Percentiles rank a stretch among this genome's conserved stretches.
Conservation (phyloP, 1,140 invertebrate genomes). For the Drosophila kurseongensis region DNA sequence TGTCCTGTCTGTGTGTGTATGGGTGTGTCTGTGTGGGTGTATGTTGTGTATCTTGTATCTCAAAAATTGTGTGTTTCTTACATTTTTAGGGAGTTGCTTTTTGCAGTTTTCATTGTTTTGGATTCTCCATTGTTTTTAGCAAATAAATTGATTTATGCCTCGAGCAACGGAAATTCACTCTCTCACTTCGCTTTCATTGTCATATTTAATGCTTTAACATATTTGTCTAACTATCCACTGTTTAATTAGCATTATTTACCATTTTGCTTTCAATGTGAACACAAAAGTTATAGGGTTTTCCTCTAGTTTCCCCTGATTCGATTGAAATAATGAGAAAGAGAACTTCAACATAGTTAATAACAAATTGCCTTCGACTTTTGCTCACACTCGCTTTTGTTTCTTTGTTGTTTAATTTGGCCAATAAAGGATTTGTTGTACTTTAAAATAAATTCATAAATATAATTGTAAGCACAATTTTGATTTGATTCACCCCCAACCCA, state of each 20-base stretch:
- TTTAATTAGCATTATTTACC: constrained; percentile 63
- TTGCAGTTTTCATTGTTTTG: constrained; percentile 41
- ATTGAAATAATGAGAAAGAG: constrained; percentile 58
- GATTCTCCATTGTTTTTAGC: constrained; percentile 45
- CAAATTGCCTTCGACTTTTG: constrained; percentile 54
- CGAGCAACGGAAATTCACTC: constrained; percentile 52
- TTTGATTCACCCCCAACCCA: constrained; percentile 41
- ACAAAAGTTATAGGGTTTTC: constrained; percentile 59
- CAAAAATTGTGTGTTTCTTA: constrained; percentile 49
- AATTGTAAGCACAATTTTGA: constrained; percentile 78
- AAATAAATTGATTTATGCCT: constrained; percentile 79
- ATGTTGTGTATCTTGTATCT: constrained; percentile 34
- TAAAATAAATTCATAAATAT: constrained; percentile 79
- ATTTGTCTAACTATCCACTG: constrained; percentile 80
- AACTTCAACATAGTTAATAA: constrained; percentile 73
- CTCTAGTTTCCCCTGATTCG: constrained; percentile 27
- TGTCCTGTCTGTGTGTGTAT: constrained; percentile 22
- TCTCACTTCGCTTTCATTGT: constrained; percentile 51
- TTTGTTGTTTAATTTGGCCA: constrained; percentile 65
- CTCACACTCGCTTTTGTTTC: constrained; percentile 27
- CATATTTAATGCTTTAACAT: constrained; percentile 77
- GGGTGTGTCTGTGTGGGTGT: constrained; percentile 11
- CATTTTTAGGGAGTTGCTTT: constrained; percentile 49
- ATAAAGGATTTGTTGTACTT: constrained; percentile 79
- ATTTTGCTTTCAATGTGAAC: constrained; percentile 71